Percentiles rank a stretch among this genome's conserved stretches.
Conservation (phyloP, 2,113 vertebrate genomes). For the Rhynchomys soricoides region DNA sequence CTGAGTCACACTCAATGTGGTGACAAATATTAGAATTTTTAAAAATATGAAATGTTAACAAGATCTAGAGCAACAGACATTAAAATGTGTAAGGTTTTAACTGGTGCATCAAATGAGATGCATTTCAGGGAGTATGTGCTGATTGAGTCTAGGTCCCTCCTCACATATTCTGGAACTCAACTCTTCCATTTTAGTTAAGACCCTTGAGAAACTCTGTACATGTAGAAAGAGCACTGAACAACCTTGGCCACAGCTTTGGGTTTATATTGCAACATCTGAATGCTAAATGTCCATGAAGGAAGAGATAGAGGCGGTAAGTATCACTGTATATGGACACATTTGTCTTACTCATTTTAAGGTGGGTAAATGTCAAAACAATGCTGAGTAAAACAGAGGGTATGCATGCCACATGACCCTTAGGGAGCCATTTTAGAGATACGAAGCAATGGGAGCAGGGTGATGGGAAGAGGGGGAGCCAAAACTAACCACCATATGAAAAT, state of each 20-base stretch:
- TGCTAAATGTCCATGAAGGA: slow-evolving; percentile 8
- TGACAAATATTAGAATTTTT: neutral
- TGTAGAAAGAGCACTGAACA: neutral
- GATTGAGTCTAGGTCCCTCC: neutral
- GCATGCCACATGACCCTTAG: neutral
- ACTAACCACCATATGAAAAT: neutral
- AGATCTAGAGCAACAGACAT: neutral
- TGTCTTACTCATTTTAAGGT: neutral
- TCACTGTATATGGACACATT: neutral
- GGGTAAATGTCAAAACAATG: slow-evolving; percentile 13
- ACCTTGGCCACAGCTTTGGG: neutral
- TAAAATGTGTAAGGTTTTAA: neutral
- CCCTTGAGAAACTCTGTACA: neutral
- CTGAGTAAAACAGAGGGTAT: neutral
- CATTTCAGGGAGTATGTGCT: neutral
- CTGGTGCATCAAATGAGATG: neutral
- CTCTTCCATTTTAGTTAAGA: neutral
- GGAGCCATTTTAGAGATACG: neutral
- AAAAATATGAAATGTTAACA: neutral
- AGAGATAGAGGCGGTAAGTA: neutral
- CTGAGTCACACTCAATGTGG: neutral
- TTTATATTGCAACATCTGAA: neutral
- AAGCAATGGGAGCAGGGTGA: neutral
- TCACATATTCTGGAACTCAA: neutral
- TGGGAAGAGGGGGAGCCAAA: neutral